A percentile compares a stretch with the other conserved stretches of the same genome.
Conservation (phyloP, 1,140 invertebrate species). For the Eurosta solidaginis region DNA sequence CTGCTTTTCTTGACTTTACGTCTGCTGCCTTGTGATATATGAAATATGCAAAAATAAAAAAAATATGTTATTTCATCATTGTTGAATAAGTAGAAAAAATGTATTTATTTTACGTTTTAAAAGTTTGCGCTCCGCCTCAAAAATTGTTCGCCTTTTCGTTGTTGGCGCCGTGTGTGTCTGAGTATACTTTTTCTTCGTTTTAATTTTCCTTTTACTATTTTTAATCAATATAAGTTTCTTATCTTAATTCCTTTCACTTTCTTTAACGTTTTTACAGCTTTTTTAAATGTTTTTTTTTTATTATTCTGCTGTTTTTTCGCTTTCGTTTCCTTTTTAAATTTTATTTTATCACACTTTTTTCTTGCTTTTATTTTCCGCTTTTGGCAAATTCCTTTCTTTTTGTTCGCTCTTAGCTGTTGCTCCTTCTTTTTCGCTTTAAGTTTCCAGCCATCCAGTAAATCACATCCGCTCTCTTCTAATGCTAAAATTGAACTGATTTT, state of each 20-base stretch:
- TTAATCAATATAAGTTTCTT: not conserved
- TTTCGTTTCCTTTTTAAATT: constrained; percentile 23
- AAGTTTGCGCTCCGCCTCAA: not conserved
- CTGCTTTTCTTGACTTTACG: not conserved
- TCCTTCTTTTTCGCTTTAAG: constrained; percentile 29
- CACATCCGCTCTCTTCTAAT: constrained; percentile 58
- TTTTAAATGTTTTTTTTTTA: constrained; percentile 20
- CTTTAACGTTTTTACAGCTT: not conserved
- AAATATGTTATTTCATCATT: not conserved
- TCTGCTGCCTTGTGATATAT: not conserved
- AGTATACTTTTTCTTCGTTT: not conserved
- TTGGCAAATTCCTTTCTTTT: constrained; percentile 13
- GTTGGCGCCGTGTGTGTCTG: no score
- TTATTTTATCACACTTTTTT: not conserved
- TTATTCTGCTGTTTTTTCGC: constrained; percentile 22
- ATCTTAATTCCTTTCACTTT: not conserved
- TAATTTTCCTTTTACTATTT: not conserved
- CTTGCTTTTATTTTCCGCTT: not conserved
- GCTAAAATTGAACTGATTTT: constrained; percentile 56
- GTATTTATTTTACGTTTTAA: not conserved
- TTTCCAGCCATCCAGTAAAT: constrained; percentile 60
- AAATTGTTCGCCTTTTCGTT: not conserved
- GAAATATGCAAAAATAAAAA: not conserved
- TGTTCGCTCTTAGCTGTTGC: constrained; percentile 16
- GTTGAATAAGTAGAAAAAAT: not conserved